Evolutionary conservation across 2,888 invertebrate species (phyloP), one percentile per base, ranked within the genome.

Genomic region (Tinea trinotella): DNA sequence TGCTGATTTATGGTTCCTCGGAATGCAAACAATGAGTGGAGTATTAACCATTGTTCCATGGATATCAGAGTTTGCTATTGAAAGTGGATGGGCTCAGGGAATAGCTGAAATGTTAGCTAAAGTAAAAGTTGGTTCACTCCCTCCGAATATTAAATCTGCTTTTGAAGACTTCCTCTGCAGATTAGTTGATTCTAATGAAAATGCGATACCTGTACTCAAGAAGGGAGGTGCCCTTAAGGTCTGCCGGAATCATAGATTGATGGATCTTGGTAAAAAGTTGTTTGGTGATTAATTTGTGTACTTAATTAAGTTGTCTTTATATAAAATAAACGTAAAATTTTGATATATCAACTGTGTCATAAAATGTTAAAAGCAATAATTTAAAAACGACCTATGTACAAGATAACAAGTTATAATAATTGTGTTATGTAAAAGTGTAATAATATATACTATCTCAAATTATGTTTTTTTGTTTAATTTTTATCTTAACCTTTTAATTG

Each of bases 51-150:
- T 91, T 57, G 90, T 96, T 57, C 94, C 95, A 2, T 96, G 96
- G 96, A 91, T 96, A 58, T 94, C 94, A 0, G 95, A 96, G 65
- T 96, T 96, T 76, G 93, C 95, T 3, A 91, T 96, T 57, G 96
- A 96, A 65, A 95, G 95, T 70, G 96, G 96, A n/a, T 97, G 96
- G 95, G 93, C 94, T 2, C 92, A 94, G 69, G 96, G 95, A 9
- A 95, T 96, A 55, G 88, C 95, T 53, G 91, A 92, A 64, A 93
- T 92, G 62, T 84, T 97, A 60, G 90, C 90, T 59, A 93, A 94
- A 78, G 95, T 96, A 0, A 93, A 93, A 77, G 88, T 93, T 61
- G 95, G 94, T 54, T 91, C 93, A 1, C 80, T 96, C 52, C 93
- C 92, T 30, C 90, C 93, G 0, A 95, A 94, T 73, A 92, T 95